Evolutionary conservation across 1,140 invertebrate species (phyloP), one percentile per base, ranked within the genome.

Genomic region (Pachypeltis micranthus): DNA sequence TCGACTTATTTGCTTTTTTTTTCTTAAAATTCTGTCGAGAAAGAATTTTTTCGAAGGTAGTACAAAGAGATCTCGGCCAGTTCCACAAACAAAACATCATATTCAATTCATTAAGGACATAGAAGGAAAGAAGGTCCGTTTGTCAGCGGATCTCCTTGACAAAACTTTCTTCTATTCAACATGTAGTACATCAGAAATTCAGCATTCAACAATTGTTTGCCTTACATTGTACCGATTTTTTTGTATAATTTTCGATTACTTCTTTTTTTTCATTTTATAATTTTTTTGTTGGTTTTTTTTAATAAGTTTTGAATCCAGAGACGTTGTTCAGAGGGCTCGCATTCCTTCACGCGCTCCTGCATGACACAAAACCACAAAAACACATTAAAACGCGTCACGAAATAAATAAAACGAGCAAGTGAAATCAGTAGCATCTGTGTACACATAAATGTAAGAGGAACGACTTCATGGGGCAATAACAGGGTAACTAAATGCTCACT

Each of bases 151-250:
- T n/a, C n/a, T n/a, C n/a, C n/a, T n/a, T n/a, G n/a, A n/a, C n/a
- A n/a, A n/a, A n/a, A n/a, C n/a, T 51, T 51, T 51, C 19, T 51
- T 51, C 47, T 51, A 51, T 51, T n/a, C n/a, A 51, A 51, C 47
- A 51, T 21, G 47, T 51, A 51, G 10, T 14, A 51, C 47, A 16
- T 16, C 47, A 51, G 12, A 10, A 51, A 51, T 4, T 10, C 47
- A 10, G 4, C 4, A 16, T 21, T 14, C 47, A 51, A 4, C 21
- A 14, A 4, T 51, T 51, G 12, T 51, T 16, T 21, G 47, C 12
- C 4, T 51, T 16, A 51, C 19, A 51, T 4, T 16, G 10, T 21
- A 51, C 7, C 12, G 16, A 39, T 39, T 16, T 39, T 39, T 39
- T 51, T 51, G 12, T 51, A 21, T 51, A 16, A 16, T 51, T 21